Evolutionary conservation across 2,797 vertebrate genomes (phyloP), one percentile per base, ranked within the genome.

Genomic region (Setipinna tenuifilis): DNA sequence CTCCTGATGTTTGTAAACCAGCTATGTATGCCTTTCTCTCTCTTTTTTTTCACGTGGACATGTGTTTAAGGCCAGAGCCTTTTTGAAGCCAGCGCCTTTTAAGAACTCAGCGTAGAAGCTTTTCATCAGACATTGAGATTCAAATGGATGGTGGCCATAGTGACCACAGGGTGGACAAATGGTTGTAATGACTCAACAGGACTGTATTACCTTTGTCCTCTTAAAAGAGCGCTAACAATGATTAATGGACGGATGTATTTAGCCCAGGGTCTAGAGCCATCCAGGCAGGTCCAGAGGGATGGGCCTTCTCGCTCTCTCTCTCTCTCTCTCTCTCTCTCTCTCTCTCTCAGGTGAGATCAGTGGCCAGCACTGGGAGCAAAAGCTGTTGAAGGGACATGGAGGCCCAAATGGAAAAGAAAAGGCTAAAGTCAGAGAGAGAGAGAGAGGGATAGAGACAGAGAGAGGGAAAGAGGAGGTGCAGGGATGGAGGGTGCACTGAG

Each of bases 301-400:
- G 35, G 9, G 6, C 19, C 82, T 17, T 83, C 81, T 58, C 62
- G 23, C 16, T 23, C 35, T n/a, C 11, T 80, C 75, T 35, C 75
- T 6, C 17, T 35, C 75, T 28, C 50, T 61, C 84, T 58, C 28
- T 41, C 68, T 71, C 62, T 75, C 54, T 81, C 84, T 16, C 48
- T 78, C 31, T 86, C 23, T 83, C 81, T 57, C 62, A 44, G 25
- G 65, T 31, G 11, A 12, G 25, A 3, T 12, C 14, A 68, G 62
- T 10, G 23, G 62, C 7, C 11, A 68, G 23, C 11, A 23, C 23
- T 9, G 50, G 50, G 50, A 10, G 23, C 0, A 65, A 7, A 6
- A 25, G 62, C 23, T 11, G 62, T 12, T 12, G 0, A 14, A 71
- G 65, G 25, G 1, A 9, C 50, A 54, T 9, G 12, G 50, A 54